Evolutionary conservation across 2,113 vertebrate genomes (phyloP).

Genomic region (Rattus rattus): DNA sequence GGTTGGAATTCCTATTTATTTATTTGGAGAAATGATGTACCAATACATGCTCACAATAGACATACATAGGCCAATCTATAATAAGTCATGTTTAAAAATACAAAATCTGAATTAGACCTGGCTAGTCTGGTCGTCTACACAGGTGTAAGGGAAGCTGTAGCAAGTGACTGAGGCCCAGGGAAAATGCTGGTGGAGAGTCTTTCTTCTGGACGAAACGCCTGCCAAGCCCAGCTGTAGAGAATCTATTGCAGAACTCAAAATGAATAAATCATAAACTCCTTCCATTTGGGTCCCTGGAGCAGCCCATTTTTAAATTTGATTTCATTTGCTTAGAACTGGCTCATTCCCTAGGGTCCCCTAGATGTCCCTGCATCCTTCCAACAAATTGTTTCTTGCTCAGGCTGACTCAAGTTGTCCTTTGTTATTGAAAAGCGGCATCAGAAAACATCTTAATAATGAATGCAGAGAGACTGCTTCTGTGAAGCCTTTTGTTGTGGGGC

Average conservation of each 20-base stretch:
- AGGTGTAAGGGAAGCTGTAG: background rate
- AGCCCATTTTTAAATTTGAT: background rate
- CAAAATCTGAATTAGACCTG: background rate
- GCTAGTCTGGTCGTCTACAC: background rate
- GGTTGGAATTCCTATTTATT: too few species aligned
- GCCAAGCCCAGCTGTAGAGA: background rate
- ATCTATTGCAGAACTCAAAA: background rate
- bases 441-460: background rate
- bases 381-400: slow-evolving; percentile 15
- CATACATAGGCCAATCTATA: too few species aligned
- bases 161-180: background rate
- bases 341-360: slow-evolving; percentile 17
- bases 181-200: background rate
- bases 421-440: slow-evolving; percentile 5
- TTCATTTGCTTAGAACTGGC: background rate
- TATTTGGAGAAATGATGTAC: too few species aligned
- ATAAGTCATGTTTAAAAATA: too few species aligned
- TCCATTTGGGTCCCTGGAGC: background rate
- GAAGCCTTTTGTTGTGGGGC: background rate
- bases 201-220: background rate
- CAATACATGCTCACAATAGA: too few species aligned
- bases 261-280: background rate
- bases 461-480: background rate
- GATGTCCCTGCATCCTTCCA: background rate
- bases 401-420: background rate